phyloP scores from a whole-genome alignment of 2,797 vertebrate species.

The Enteromius trimaculatus region DNA sequence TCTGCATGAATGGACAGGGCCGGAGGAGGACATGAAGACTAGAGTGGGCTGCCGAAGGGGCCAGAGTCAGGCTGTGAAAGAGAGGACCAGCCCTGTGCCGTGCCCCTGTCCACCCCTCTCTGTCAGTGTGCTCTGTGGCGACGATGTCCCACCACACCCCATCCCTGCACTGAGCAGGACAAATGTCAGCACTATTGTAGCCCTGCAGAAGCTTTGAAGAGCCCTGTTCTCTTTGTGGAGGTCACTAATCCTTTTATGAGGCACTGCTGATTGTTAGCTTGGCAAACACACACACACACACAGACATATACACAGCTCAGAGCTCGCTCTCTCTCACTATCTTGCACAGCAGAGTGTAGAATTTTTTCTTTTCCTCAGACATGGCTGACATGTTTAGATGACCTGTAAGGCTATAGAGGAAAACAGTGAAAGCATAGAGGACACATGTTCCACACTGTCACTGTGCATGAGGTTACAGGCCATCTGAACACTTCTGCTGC shows the following conservation, averaged over 20 bases:
- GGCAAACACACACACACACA: slow-evolving; percentile 57
- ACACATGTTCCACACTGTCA: slow-evolving; percentile 74
- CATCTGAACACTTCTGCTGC: slow-evolving; percentile 56
- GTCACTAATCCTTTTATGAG: slow-evolving; percentile 85
- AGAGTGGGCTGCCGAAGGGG: slow-evolving; percentile 76
- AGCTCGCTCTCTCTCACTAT: slow-evolving; percentile 7
- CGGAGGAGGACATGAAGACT: slow-evolving; percentile 84
- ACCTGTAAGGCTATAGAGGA: slow-evolving; percentile 67
- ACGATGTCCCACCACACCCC: slow-evolving; percentile 70
- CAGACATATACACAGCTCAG: slow-evolving; percentile 33
- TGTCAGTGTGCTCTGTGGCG: slow-evolving; percentile 75
- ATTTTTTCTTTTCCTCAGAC: slow-evolving; percentile 60
- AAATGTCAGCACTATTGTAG: slow-evolving; percentile 87
- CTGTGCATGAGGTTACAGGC: slow-evolving; percentile 65
- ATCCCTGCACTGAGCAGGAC: slow-evolving; percentile 82
- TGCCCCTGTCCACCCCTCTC: slow-evolving; percentile 79
- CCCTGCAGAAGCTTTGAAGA: slow-evolving; percentile 80
- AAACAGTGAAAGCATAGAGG: slow-evolving; percentile 61
- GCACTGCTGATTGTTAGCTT: slow-evolving; percentile 75
- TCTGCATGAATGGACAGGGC: slow-evolving; percentile 78
- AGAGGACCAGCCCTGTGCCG: slow-evolving; percentile 74
- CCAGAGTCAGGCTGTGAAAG: slow-evolving; percentile 80
- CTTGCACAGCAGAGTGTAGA: slow-evolving; percentile 13
- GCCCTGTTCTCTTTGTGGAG: slow-evolving; percentile 81
- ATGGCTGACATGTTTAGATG: slow-evolving; percentile 63